phyloP scores from a whole-genome alignment of 2,888 invertebrate species.

The Tanypteryx hageni region DNA sequence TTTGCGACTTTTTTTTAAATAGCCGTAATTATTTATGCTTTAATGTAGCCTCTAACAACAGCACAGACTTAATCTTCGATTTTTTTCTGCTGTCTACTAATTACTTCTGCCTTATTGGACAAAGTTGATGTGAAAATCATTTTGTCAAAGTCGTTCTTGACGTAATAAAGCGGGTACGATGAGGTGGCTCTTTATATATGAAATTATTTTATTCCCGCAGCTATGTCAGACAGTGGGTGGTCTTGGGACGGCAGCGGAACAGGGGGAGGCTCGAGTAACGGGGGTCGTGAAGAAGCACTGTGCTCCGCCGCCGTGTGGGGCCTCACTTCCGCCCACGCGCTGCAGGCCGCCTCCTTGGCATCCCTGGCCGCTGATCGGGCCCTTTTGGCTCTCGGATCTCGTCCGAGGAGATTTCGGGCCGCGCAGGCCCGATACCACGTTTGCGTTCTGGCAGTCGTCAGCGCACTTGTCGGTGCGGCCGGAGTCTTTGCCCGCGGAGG shows the following conservation, averaged over 20 bases:
- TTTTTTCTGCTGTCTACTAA: no score
- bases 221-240: constrained; percentile 8
- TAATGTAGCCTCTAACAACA: no score
- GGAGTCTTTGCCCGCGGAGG: constrained; percentile 75
- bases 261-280: not conserved
- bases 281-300: constrained; percentile 68
- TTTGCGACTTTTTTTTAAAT: no score
- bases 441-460: constrained; percentile 76
- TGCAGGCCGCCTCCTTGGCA: constrained; percentile 77
- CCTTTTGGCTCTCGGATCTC: constrained; percentile 73
- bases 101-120: no score
- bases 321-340: constrained; percentile 76
- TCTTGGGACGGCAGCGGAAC: not conserved
- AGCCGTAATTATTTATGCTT: no score
- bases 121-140: no score
- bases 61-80: no score
- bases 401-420: constrained; percentile 72
- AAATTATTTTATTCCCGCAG: not conserved
- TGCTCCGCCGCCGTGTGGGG: constrained; percentile 77
- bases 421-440: constrained; percentile 75
- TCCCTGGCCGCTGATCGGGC: constrained; percentile 77
- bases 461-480: constrained; percentile 77
- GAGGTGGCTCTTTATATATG: not conserved
- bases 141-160: no score
- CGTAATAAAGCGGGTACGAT: no score